Conservation (phyloP, 2,797 vertebrate genomes). For the Podargus strigoides region DNA sequence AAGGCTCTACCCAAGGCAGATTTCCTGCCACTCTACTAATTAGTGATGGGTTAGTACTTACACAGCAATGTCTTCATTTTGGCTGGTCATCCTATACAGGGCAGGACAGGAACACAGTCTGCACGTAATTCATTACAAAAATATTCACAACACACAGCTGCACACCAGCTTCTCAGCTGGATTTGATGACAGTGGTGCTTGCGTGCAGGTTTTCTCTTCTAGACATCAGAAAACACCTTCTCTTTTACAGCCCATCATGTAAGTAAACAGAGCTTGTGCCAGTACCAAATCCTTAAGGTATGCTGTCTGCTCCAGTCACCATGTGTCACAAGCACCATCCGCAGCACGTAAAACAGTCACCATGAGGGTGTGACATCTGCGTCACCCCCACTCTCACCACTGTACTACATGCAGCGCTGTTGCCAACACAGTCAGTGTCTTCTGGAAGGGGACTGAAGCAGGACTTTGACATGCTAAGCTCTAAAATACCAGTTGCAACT, state of each 20-base stretch:
- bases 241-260: not conserved
- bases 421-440: accelerated
- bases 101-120: not conserved
- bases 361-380: accelerated
- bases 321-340: accelerated
- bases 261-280: not conserved
- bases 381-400: accelerated
- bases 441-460: not conserved
- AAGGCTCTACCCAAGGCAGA: not conserved
- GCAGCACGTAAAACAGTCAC: accelerated
- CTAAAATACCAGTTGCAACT: not conserved
- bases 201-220: not conserved
- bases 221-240: not conserved
- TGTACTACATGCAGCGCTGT: accelerated
- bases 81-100: not conserved
- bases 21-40: not conserved
- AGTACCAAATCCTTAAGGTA: not conserved
- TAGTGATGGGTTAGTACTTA: not conserved
- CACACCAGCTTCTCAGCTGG: not conserved
- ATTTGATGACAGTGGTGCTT: accelerated
- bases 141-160: not conserved
- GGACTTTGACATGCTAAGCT: not conserved
- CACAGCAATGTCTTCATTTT: not conserved
- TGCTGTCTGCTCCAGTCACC: not conserved
- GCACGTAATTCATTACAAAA: not conserved